Base-by-base conservation (phyloP, 1,140 invertebrate species). In the Pectinophora gossypiella region DNA sequence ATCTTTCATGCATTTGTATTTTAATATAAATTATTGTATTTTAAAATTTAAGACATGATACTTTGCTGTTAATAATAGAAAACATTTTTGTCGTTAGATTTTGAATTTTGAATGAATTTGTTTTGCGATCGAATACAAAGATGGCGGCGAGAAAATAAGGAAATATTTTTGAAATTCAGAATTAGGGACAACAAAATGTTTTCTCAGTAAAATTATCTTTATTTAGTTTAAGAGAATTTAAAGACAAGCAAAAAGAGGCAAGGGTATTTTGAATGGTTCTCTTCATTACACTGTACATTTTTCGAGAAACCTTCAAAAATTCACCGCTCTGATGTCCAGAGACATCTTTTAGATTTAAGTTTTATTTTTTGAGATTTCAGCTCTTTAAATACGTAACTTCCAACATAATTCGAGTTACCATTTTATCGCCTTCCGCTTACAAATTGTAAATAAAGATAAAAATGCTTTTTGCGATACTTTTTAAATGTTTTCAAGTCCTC, bases 191-290 rank as follows among this genome's bases (percentile, higher is more conserved):
- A 32, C 27, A 32, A 32, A 12, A n/a, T 2, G 27, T 32, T 32
- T 32, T 32, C 27, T n/a, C 27, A 1, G 27, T 32, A 32, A 32
- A 32, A 32, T 32, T 32, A 32, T 32, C n/a, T 32, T 32, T 32
- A 32, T 32, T 32, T 32, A 32, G 27, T 32, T 32, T 32, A 32
- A 32, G 27, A 3, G 27, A 32, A 32, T 32, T 50, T 56, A 67
- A 75, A 63, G 83, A 86, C 83, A 86, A 86, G 83, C 80, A 74
- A 79, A 82, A 76, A 70, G 83, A 86, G 83, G 83, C 83, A 82
- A 75, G 71, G 72, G 67, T 72, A 64, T 76, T 83, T 84, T 86
- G 76, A 76, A 74, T 50, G 80, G 80, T 81, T 79, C 68, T 79
- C 78, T 74, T 79, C 54, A 60, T 63, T 54, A 43, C 44, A 40